Evolutionary conservation across 2,888 invertebrate genomes (phyloP).

Genomic region (Yponomeuta malinellus): DNA sequence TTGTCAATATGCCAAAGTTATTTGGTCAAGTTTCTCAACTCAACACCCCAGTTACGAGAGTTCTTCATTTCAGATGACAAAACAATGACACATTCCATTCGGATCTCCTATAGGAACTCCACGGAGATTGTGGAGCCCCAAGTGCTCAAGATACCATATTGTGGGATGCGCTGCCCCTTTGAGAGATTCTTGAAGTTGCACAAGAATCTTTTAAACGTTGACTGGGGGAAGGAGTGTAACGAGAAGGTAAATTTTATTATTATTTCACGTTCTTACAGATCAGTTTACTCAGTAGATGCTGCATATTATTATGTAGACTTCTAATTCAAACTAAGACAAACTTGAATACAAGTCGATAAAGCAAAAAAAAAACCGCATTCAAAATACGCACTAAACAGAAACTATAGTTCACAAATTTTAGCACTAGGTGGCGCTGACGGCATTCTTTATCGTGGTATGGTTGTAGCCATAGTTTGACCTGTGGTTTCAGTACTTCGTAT

Average conservation of each 20-base stretch:
- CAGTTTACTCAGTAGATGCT: background rate
- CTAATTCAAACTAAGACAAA: background rate
- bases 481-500: no score
- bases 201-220: slow-evolving; percentile 74
- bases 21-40: no score
- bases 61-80: slow-evolving; percentile 28
- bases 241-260: slow-evolving; percentile 39
- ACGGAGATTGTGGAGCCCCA: slow-evolving; percentile 69
- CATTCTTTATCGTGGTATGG: background rate
- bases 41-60: no score
- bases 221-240: slow-evolving; percentile 82
- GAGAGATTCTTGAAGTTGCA: slow-evolving; percentile 67
- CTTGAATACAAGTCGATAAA: background rate
- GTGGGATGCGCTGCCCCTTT: slow-evolving; percentile 79
- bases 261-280: background rate
- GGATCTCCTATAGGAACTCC: slow-evolving; percentile 81
- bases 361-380: background rate
- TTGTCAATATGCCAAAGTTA: no score
- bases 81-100: slow-evolving; percentile 32
- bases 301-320: background rate
- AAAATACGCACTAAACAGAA: no score
- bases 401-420: no score
- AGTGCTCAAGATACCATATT: slow-evolving; percentile 78
- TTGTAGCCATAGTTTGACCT: no score
- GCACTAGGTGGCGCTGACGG: no score